Evolutionary conservation across 1,140 invertebrate genomes (phyloP).

Genomic region (Achroia grisella): DNA sequence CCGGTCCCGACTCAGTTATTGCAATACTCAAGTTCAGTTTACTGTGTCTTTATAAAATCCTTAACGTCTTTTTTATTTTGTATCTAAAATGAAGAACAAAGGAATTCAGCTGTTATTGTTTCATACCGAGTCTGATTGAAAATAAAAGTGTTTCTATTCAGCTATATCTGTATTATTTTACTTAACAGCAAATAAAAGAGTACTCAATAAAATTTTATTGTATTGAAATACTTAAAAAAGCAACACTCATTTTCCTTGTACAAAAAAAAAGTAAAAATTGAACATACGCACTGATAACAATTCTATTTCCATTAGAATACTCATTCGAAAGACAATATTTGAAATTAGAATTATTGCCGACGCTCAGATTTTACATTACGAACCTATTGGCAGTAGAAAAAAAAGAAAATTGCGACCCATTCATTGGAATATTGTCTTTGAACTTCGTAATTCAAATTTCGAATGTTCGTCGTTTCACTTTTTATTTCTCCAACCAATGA

Average conservation of each 20-base stretch:
- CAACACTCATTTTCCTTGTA: no score
- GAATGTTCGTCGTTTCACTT: neutral
- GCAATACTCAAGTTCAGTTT: neutral
- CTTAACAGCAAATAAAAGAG: no score
- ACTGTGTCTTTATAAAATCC: neutral
- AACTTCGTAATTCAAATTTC: slow-evolving; percentile 4
- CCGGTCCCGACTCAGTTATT: slow-evolving; percentile 1
- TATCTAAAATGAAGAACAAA: no score
- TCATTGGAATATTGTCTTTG: slow-evolving; percentile 2
- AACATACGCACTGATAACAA: neutral
- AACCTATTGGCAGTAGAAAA: neutral
- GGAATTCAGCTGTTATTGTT: no score
- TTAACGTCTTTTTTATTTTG: no score
- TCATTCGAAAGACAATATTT: neutral
- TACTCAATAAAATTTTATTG: no score
- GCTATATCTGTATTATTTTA: no score
- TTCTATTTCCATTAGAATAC: neutral
- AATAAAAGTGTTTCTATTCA: neutral
- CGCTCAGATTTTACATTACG: neutral
- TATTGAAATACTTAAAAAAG: no score
- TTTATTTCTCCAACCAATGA: neutral
- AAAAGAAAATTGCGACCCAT: slow-evolving; percentile 3
- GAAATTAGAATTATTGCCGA: slow-evolving; percentile 1
- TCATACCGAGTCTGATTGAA: neutral
- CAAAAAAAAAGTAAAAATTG: no score